Percentiles rank a stretch among this genome's conserved stretches.
phyloP scores from a whole-genome alignment of 2,113 vertebrate species.

The Toxotes jaculatrix region DNA sequence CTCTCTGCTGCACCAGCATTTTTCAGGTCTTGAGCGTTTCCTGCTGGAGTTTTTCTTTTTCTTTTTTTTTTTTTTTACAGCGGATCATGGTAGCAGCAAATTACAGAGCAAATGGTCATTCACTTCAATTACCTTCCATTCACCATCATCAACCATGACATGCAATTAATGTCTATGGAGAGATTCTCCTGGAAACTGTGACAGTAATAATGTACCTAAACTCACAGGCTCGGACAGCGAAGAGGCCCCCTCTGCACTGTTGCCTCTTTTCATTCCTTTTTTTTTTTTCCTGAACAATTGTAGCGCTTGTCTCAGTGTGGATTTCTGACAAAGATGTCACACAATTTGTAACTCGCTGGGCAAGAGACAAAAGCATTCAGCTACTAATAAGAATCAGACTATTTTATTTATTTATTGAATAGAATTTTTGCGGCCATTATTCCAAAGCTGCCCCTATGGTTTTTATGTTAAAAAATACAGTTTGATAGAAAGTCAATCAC shows the following conservation, averaged over 20 bases:
- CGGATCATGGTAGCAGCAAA: slow-evolving; percentile 83
- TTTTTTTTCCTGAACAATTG: slow-evolving; percentile 39
- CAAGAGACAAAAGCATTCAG: slow-evolving; percentile 35
- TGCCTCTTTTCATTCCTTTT: slow-evolving; percentile 35
- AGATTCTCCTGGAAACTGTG: slow-evolving; percentile 61
- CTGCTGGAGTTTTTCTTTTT: slow-evolving; percentile 55
- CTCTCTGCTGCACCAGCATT: slow-evolving; percentile 72
- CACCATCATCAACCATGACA: slow-evolving; percentile 79
- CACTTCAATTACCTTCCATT: slow-evolving; percentile 78
- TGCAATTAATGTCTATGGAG: slow-evolving; percentile 78
- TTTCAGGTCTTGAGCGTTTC: slow-evolving; percentile 76
- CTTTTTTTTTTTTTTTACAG: slow-evolving; percentile 53
- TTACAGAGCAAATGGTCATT: slow-evolving; percentile 83
- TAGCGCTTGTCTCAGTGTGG: slow-evolving; percentile 8
- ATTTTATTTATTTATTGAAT: slow-evolving; percentile 39
- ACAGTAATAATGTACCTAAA: slow-evolving; percentile 58
- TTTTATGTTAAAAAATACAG: slow-evolving; percentile 32
- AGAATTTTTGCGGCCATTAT: slow-evolving; percentile 13
- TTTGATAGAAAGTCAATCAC: slow-evolving; percentile 36
- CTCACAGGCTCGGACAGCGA: slow-evolving; percentile 17
- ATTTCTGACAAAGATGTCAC: slow-evolving; percentile 37
- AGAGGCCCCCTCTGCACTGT: slow-evolving; percentile 13
- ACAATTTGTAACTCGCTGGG: slow-evolving; percentile 38
- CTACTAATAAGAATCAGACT: slow-evolving; percentile 42
- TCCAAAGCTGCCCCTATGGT: slow-evolving; percentile 28